phyloP scores from a whole-genome alignment of 2,888 invertebrate species.

The Parochlus steinenii region DNA sequence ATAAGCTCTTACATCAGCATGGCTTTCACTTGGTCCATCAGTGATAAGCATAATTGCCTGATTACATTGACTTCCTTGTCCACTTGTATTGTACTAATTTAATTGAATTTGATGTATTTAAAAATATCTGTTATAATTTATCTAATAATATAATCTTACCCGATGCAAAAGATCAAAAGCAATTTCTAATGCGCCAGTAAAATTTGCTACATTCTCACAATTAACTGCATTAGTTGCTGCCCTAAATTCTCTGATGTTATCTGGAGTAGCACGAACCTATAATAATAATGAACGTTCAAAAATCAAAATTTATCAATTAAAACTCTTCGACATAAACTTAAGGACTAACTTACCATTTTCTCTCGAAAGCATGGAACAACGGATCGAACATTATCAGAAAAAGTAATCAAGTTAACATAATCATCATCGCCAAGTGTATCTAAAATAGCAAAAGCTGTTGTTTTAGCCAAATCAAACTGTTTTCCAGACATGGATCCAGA shows the following conservation, averaged over 20 bases:
- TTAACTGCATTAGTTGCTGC: slow-evolving; percentile 56
- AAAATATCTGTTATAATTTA: slow-evolving; percentile 6
- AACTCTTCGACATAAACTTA: slow-evolving; percentile 5
- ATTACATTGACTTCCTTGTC: slow-evolving; percentile 85
- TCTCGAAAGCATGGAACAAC: slow-evolving; percentile 83
- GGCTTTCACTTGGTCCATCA: slow-evolving; percentile 66
- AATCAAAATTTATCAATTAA: slow-evolving; percentile 3
- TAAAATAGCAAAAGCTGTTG: slow-evolving; percentile 75
- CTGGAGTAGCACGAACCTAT: slow-evolving; percentile 52
- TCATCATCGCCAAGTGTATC: slow-evolving; percentile 94
- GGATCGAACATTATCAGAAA: slow-evolving; percentile 67
- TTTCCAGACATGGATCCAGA: slow-evolving; percentile 80
- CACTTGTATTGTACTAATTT: slow-evolving; percentile 74
- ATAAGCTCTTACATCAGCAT: slow-evolving; percentile 33
- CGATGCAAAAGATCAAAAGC: slow-evolving; percentile 84
- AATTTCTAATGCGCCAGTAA: slow-evolving; percentile 77
- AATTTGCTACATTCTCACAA: slow-evolving; percentile 70
- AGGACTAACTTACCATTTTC: slow-evolving; percentile 63
- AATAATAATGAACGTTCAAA: slow-evolving; percentile 10
- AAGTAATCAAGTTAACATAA: slow-evolving; percentile 87
- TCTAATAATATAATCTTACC: slow-evolving; percentile 33
- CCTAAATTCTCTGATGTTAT: slow-evolving; percentile 66
- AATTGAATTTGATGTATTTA: slow-evolving; percentile 1
- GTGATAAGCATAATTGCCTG: slow-evolving; percentile 97
- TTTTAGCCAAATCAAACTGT: slow-evolving; percentile 67